phyloP scores from a whole-genome alignment of 37 sponge, comb jelly and placozoan genomes.

The Beroe ovata region DNA sequence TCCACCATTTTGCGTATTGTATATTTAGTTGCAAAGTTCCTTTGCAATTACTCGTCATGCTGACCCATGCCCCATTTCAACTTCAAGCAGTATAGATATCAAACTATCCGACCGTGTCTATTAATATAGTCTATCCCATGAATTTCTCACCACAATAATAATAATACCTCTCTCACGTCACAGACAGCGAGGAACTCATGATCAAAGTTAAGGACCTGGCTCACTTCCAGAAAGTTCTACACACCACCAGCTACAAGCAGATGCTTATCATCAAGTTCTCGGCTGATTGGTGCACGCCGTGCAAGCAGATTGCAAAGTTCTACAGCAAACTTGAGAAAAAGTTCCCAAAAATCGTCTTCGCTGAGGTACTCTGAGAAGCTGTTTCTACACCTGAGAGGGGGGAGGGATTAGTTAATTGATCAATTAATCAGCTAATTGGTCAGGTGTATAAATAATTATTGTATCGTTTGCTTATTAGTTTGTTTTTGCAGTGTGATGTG shows the following conservation, averaged over 20 bases:
- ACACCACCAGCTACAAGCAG: neutral
- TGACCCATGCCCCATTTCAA: too few relatives aligned
- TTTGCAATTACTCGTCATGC: too few relatives aligned
- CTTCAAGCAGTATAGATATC: too few relatives aligned
- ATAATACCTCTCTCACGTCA: too few relatives aligned
- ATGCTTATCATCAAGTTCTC: slow-evolving; percentile 35
- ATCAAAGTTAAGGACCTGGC: slow-evolving; percentile 11
- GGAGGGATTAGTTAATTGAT: neutral
- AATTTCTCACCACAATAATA: too few relatives aligned
- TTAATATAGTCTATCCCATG: too few relatives aligned
- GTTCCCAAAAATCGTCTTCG: neutral
- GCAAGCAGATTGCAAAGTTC: slow-evolving; percentile 8
- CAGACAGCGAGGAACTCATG: neutral
- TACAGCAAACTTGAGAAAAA: slow-evolving; percentile 30
- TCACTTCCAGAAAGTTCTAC: slow-evolving; percentile 57
- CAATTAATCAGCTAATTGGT: neutral
- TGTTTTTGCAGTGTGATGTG: slow-evolving; percentile 59
- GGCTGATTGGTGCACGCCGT: slow-evolving; percentile 38
- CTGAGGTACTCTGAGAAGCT: slow-evolving; percentile 41
- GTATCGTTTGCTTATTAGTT: neutral
- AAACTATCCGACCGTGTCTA: too few relatives aligned
- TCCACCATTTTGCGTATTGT: too few relatives aligned
- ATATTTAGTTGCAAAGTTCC: too few relatives aligned
- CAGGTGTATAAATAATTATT: neutral
- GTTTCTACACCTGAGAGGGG: neutral